Percentiles rank a stretch among this genome's conserved stretches.
These are phyloP conservation scores for Xylota sylvarum DNA, from an alignment of 2,888 invertebrate genomes.

Conservation along the genomic window DNA sequence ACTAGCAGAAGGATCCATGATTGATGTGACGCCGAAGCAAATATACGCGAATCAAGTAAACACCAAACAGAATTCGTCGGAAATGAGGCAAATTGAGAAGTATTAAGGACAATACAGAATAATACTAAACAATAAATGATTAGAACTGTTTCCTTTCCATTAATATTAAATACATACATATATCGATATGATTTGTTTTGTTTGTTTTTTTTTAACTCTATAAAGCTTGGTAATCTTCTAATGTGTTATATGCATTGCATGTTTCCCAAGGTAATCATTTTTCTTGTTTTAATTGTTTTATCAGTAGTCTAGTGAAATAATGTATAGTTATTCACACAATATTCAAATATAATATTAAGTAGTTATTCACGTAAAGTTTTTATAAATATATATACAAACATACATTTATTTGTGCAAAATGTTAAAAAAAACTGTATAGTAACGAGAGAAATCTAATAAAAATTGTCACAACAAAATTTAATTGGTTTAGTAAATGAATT, in stretches of 20 bases:
- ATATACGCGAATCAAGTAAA: constrained; percentile 52
- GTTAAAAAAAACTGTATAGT: constrained; percentile 30
- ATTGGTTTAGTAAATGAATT: not conserved
- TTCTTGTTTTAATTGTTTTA: constrained; percentile 31
- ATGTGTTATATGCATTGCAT: not conserved
- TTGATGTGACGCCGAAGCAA: constrained; percentile 59
- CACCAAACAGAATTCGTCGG: constrained; percentile 69
- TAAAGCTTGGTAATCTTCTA: constrained; percentile 25
- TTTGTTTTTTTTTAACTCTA: constrained; percentile 15
- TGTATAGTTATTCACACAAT: constrained; percentile 31
- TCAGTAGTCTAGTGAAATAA: constrained; percentile 31
- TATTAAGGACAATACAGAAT: constrained; percentile 44
- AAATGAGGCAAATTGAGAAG: constrained; percentile 62
- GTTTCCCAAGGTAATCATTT: constrained; percentile 12
- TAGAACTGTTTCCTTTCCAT: constrained; percentile 62
- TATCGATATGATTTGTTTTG: constrained; percentile 43
- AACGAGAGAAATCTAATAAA: constrained; percentile 39
- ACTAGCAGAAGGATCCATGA: constrained; percentile 45
- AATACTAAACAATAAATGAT: not conserved
- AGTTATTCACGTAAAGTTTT: constrained; percentile 21
- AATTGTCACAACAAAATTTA: not conserved
- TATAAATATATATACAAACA: constrained; percentile 11
- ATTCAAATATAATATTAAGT: constrained; percentile 43
- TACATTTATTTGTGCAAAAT: constrained; percentile 36
- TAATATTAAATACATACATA: constrained; percentile 27